phyloP scores from a whole-genome alignment of 2,113 vertebrate species.

The Trinectes maculatus region DNA sequence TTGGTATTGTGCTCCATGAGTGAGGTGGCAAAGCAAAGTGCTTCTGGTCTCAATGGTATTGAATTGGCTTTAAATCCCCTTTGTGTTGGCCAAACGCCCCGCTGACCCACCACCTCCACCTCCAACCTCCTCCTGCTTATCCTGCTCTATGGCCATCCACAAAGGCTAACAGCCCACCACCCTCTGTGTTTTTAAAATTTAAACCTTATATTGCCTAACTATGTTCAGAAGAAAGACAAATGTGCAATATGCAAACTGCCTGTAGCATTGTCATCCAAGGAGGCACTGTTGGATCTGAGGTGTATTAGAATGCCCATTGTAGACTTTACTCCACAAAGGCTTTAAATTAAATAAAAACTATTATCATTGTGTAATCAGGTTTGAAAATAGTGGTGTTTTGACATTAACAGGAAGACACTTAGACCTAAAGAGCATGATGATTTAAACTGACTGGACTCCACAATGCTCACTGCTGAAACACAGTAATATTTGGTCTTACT shows the following conservation, averaged over 20 bases:
- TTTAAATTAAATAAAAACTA: background rate
- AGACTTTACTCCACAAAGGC: constrained; percentile 3
- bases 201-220: background rate
- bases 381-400: background rate
- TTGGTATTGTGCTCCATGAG: constrained; percentile 69
- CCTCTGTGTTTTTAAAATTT: constrained; percentile 1
- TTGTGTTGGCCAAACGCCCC: constrained; percentile 64
- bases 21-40: constrained; percentile 73
- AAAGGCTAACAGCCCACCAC: constrained; percentile 29
- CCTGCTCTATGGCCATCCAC: constrained; percentile 1
- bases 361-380: background rate
- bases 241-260: constrained; percentile 27
- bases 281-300: constrained; percentile 12
- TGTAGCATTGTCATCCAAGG: constrained; percentile 5
- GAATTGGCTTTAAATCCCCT: constrained; percentile 75
- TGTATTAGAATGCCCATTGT: background rate
- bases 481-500: too few species aligned
- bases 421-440: background rate
- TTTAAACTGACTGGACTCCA: background rate
- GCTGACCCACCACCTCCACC: constrained; percentile 2
- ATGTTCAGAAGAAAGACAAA: background rate
- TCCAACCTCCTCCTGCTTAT: constrained; percentile 25
- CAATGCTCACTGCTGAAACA: too few species aligned
- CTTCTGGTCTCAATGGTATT: constrained; percentile 73
- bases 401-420: background rate